A percentile compares a stretch with the other conserved stretches of the same genome.
Evolutionary conservation across 2,797 vertebrate species (phyloP).

Genomic region (Oreochromis grahami): DNA sequence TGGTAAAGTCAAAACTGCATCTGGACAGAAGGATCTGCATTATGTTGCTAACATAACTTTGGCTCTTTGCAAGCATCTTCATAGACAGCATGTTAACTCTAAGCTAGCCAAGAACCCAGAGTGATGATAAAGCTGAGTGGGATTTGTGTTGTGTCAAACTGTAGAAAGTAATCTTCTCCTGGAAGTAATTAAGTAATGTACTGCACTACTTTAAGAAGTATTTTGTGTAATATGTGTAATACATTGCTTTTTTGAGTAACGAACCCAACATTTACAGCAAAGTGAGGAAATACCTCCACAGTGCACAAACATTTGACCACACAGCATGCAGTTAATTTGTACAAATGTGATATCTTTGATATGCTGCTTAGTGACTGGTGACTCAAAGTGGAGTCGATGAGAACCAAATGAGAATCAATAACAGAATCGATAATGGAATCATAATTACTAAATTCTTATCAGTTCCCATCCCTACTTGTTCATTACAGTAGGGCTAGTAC

Average conservation of each 20-base stretch:
- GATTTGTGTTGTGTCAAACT: neutral
- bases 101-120: neutral
- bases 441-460: neutral
- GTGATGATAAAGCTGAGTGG: neutral
- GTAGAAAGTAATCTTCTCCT: neutral
- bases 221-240: neutral
- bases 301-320: neutral
- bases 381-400: neutral
- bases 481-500: neutral
- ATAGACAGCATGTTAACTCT: neutral
- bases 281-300: neutral
- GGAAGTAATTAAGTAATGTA: neutral
- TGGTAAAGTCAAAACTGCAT: neutral
- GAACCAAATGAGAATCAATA: neutral
- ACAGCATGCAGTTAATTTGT: neutral
- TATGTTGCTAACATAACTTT: neutral
- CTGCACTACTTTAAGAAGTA: neutral
- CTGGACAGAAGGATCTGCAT: neutral
- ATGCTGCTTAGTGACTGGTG: rapidly evolving
- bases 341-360: neutral
- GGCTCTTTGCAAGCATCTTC: neutral
- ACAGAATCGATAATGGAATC: neutral
- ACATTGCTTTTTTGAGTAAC: neutral
- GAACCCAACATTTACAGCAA: neutral
- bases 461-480: neutral